Evolutionary conservation across 2,797 vertebrate species (phyloP), one percentile per base, ranked within the genome.

Genomic region (Sternotherus odoratus): DNA sequence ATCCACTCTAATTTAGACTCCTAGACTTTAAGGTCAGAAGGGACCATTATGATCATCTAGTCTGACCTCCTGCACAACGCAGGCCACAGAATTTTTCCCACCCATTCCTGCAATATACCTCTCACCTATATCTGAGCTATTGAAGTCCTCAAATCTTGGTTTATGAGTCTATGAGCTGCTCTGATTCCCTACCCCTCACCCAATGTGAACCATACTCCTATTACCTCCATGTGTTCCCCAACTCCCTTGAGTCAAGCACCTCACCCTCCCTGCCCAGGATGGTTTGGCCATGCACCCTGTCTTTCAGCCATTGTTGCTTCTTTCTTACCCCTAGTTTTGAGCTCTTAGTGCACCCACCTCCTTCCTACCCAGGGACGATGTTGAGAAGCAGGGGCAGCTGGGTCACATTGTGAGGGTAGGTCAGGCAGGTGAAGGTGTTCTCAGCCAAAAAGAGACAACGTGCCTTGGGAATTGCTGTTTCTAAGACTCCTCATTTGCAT

Each of bases 1-100:
- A 89, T 86, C 75, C 53, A 79, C 79, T 94, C 85, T 91, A 89
- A 19, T 86, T 87, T 63, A 95, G 69, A n/a, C n/a, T n/a, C n/a
- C n/a, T n/a, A 43, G 43, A 43, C 8, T 43, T 43, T 43, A 43
- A 43, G 43, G 43, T 43, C 43, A 43, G 43, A 43, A 43, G 43
- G 43, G 43, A 43, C 43, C 43, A 43, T 43, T 43, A 43, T 43
- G 43, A 43, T 43, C 43, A 43, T 43, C 43, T 43, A 43, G 43
- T 43, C 8, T 43, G 43, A 43, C 43, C 43, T 43, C 43, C 43
- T 43, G 43, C 43, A 43, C 43, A 43, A 43, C 5, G 43, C 43
- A 43, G 43, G 43, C 43, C 43, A 43, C 43, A 43, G 43, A 43
- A 43, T 43, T 43, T 43, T 43, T 43, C 43, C 43, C 43, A 43